Conservation (phyloP, 1,140 invertebrate species). For the Phortica variegata region DNA sequence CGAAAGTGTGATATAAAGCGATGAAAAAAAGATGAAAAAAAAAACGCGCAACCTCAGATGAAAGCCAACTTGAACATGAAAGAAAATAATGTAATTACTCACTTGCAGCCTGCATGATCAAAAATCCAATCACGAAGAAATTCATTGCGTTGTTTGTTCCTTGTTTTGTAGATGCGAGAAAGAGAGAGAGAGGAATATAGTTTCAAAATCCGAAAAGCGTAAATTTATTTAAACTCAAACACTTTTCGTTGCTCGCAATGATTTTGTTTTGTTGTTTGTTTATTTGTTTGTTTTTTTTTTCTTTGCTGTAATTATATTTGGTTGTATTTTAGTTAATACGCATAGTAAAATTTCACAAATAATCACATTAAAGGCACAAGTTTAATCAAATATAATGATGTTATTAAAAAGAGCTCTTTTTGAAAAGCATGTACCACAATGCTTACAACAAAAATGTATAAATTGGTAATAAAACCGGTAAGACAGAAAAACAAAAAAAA, state of each 20-base stretch:
- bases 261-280: no score
- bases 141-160: conserved; percentile 32
- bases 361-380: not conserved
- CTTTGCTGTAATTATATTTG: not conserved
- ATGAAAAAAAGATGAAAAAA: not conserved
- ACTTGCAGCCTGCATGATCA: conserved; percentile 56
- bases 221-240: conserved; percentile 18
- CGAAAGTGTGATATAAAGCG: not conserved
- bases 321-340: not conserved
- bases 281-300: conserved; percentile 5
- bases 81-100: conserved; percentile 21
- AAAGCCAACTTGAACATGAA: not conserved
- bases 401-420: no score
- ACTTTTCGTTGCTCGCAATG: conserved; percentile 19
- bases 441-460: no score
- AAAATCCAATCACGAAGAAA: conserved; percentile 53
- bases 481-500: not conserved
- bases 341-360: not conserved
- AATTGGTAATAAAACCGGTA: conserved; percentile 3
- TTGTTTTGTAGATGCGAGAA: no score
- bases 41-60: not conserved
- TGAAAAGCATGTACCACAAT: no score
- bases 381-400: conserved; percentile 49
- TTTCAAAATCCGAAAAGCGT: no score
- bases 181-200: no score